Conservation (phyloP, 2,888 invertebrate species). For the Pheosia tremula region DNA sequence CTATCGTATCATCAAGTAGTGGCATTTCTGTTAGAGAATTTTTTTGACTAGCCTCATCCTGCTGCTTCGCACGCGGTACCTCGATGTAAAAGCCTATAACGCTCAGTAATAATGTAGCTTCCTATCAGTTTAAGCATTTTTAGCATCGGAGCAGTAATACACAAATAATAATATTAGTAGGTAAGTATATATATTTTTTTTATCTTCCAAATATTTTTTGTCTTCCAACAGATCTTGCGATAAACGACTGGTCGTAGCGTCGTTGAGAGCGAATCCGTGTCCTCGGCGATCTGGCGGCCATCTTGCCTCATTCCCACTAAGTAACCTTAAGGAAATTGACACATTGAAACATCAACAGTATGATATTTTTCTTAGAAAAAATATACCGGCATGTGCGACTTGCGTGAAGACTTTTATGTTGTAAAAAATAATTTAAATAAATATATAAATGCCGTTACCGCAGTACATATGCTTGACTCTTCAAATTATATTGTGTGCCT, state of each 20-base stretch:
- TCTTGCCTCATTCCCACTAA: conserved; percentile 48
- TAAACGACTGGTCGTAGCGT: conserved; percentile 24
- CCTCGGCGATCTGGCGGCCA: conserved; percentile 21
- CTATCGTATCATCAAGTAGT: too few relatives aligned
- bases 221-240: conserved; percentile 8
- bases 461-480: too few relatives aligned
- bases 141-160: too few relatives aligned
- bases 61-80: too few relatives aligned
- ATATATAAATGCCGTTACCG: too few relatives aligned
- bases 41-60: too few relatives aligned
- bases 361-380: not conserved
- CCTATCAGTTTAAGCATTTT: too few relatives aligned
- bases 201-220: conserved; percentile 11
- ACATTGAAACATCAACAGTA: conserved; percentile 2
- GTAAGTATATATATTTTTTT: not conserved
- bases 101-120: too few relatives aligned
- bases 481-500: too few relatives aligned
- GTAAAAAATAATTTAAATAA: not conserved
- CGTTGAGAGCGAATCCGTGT: conserved; percentile 38
- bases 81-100: too few relatives aligned
- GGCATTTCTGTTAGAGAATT: too few relatives aligned
- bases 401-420: not conserved
- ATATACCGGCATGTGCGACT: not conserved
- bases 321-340: conserved; percentile 28
- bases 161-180: too few relatives aligned